Percentiles rank a stretch among this genome's conserved stretches.
These are phyloP conservation scores for Eupithecia vulgata DNA, from an alignment of 2,888 invertebrate species.

Conservation along the genomic window DNA sequence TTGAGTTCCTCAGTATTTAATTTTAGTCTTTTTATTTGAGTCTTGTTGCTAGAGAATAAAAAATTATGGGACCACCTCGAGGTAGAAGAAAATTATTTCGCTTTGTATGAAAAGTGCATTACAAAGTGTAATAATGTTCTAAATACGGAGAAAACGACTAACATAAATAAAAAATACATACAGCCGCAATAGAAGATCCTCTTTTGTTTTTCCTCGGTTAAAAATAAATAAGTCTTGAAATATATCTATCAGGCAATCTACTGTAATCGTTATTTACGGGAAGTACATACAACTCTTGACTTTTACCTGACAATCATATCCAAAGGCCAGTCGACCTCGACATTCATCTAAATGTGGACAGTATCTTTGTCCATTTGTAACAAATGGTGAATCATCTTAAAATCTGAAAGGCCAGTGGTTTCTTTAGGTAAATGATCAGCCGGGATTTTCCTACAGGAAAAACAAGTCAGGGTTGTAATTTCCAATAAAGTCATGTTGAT, in stretches of 20 bases:
- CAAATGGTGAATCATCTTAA: conserved; percentile 30
- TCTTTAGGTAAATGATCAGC: conserved; percentile 15
- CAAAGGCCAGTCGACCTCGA: conserved; percentile 57
- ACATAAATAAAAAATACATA: no score
- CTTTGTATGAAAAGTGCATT: no score
- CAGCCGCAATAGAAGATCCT: no score
- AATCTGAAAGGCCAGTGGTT: conserved; percentile 20
- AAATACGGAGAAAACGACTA: no score
- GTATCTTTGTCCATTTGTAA: conserved; percentile 22
- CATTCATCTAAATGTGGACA: conserved; percentile 23
- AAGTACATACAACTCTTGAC: conserved; percentile 45
- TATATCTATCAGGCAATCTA: neutral
- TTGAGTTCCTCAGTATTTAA: no score
- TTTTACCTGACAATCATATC: conserved; percentile 73
- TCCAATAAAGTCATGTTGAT: neutral
- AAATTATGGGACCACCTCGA: no score
- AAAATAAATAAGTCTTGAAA: no score
- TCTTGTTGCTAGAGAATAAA: no score
- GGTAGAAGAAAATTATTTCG: no score
- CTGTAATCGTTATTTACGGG: neutral
- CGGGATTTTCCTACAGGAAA: conserved; percentile 22
- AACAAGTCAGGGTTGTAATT: neutral
- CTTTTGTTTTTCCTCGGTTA: no score
- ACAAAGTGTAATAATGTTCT: no score
- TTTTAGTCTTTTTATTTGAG: no score